Conservation (phyloP, 2,797 vertebrate species). For the Lophius americanus region DNA sequence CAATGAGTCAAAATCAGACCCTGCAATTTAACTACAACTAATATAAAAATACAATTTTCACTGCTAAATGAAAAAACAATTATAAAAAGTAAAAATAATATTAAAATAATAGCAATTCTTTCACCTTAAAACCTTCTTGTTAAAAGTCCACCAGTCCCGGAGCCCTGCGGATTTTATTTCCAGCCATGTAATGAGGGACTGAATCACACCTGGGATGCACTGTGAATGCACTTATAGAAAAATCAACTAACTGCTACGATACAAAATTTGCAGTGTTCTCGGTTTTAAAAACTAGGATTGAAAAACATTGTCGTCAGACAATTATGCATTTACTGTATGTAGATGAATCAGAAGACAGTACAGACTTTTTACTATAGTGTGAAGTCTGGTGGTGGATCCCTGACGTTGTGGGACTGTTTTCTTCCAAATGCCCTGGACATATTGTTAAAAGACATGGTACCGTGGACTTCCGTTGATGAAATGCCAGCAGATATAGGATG, state of each 20-base stretch:
- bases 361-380: too few relatives aligned
- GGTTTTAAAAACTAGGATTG: slow-evolving; percentile 7
- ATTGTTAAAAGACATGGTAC: too few relatives aligned
- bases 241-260: slow-evolving; percentile 40
- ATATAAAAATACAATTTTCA: slow-evolving; percentile 15
- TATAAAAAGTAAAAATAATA: not conserved
- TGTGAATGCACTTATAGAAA: slow-evolving; percentile 46
- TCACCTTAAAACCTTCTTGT: not conserved
- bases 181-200: slow-evolving; percentile 43
- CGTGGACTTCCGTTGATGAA: too few relatives aligned
- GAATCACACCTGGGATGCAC: slow-evolving; percentile 54
- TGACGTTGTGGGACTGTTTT: too few relatives aligned
- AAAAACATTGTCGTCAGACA: slow-evolving; percentile 5
- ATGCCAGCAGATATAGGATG: too few relatives aligned
- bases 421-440: too few relatives aligned
- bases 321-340: not conserved
- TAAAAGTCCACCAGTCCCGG: slow-evolving; percentile 13
- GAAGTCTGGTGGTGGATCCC: too few relatives aligned
- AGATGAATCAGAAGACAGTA: not conserved
- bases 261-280: slow-evolving; percentile 22
- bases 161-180: slow-evolving; percentile 54
- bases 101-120: not conserved
- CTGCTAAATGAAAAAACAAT: not conserved
- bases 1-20: slow-evolving; percentile 22
- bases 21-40: slow-evolving; percentile 22